Percentiles rank a stretch among this genome's conserved stretches.
Evolutionary conservation across 37 sponge, comb jelly and placozoan genomes (phyloP).

Genomic region (Aphrocallistes beatrix): DNA sequence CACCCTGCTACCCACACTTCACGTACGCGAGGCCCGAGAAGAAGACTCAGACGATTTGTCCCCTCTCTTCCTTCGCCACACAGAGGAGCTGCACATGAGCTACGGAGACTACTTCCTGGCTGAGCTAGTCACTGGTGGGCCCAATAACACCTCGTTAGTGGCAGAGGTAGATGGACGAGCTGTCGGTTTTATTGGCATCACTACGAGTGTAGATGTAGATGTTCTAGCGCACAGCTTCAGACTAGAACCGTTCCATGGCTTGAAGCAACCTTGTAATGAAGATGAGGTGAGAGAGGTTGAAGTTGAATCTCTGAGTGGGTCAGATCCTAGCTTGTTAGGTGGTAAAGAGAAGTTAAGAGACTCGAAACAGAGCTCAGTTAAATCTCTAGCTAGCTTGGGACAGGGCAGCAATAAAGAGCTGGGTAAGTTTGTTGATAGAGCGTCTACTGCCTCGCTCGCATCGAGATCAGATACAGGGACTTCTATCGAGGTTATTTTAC

Average conservation of each 20-base stretch:
- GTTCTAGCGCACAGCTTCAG: slow-evolving; percentile 66
- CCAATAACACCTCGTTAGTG: slow-evolving; percentile 66
- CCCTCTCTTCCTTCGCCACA: slow-evolving; percentile 59
- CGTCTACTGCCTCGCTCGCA: background rate
- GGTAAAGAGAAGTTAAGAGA: background rate
- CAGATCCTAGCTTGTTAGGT: background rate
- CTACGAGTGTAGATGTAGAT: slow-evolving; percentile 61
- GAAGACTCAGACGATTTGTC: slow-evolving; percentile 94
- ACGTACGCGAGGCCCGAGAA: slow-evolving; percentile 47
- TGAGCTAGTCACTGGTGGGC: slow-evolving; percentile 85
- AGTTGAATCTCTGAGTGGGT: background rate
- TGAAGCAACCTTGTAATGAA: slow-evolving; percentile 30
- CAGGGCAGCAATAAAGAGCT: background rate
- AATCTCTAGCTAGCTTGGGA: background rate
- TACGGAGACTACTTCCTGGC: slow-evolving; percentile 95
- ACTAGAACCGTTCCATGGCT: slow-evolving; percentile 77
- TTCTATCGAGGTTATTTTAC: background rate
- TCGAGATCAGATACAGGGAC: background rate
- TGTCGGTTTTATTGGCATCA: slow-evolving; percentile 79
- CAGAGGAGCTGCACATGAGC: slow-evolving; percentile 33
- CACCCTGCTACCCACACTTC: slow-evolving; percentile 57
- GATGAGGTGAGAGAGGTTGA: slow-evolving; percentile 22
- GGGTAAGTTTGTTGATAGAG: background rate
- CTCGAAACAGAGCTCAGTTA: background rate
- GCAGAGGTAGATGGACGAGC: slow-evolving; percentile 89